Evolutionary conservation across 2,113 vertebrate genomes (phyloP).

Genomic region (Corythoichthys intestinalis): DNA sequence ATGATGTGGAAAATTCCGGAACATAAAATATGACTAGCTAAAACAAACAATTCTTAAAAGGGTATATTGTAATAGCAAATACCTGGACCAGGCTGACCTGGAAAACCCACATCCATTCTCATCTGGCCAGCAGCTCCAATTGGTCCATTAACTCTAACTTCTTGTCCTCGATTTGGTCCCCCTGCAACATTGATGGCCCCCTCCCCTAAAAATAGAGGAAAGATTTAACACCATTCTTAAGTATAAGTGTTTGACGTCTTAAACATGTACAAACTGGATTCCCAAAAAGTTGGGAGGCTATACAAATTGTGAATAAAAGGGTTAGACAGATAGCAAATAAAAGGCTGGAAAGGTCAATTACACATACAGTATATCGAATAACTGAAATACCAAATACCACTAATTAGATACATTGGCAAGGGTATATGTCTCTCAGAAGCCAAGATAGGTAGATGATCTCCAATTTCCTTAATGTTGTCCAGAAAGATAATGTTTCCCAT

Average conservation of each 20-base stretch:
- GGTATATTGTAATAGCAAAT: constrained; percentile 19
- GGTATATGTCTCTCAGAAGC: too few relatives aligned
- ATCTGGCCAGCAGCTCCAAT: constrained; percentile 78
- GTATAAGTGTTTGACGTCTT: neutral
- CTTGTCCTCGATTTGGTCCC: constrained; percentile 86
- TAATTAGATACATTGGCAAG: too few relatives aligned
- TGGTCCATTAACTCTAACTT: constrained; percentile 92
- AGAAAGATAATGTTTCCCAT: too few relatives aligned
- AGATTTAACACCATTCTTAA: neutral
- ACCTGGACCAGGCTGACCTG: constrained; percentile 86
- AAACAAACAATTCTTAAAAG: constrained; percentile 7
- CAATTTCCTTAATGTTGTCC: too few relatives aligned
- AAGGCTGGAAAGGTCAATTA: too few relatives aligned
- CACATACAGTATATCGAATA: too few relatives aligned
- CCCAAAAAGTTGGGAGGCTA: too few relatives aligned
- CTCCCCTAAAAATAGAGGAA: constrained; percentile 78
- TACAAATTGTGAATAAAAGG: too few relatives aligned
- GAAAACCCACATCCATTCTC: constrained; percentile 85
- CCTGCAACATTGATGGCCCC: constrained; percentile 92
- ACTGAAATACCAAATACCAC: too few relatives aligned
- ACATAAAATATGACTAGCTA: neutral
- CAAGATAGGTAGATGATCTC: too few relatives aligned
- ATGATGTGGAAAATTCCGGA: neutral
- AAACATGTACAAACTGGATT: neutral
- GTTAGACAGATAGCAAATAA: too few relatives aligned